Evolutionary conservation across 2,797 vertebrate species (phyloP).

Genomic region (Typhlichthys subterraneus): DNA sequence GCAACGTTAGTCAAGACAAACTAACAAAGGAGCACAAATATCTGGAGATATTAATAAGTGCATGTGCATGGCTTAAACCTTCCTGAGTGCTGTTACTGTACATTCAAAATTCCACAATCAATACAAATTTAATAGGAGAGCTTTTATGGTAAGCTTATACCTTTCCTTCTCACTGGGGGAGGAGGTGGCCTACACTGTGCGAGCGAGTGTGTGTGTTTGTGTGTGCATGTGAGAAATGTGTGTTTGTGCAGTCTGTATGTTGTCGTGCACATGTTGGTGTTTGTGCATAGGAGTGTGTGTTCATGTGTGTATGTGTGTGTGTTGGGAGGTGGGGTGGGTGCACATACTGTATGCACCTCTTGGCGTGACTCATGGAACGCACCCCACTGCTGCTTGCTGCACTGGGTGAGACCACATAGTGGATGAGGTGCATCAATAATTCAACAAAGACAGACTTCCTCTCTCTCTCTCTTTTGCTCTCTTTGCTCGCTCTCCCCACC

Average conservation of each 20-base stretch:
- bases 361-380: constrained; percentile 56
- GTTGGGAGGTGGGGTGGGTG: background rate
- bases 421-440: constrained; percentile 75
- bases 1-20: too few relatives aligned
- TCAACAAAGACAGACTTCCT: constrained; percentile 68
- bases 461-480: constrained; percentile 12
- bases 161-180: constrained; percentile 24
- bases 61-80: background rate
- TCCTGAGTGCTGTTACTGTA: constrained; percentile 38
- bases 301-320: constrained; percentile 7
- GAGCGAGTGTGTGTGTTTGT: constrained; percentile 6
- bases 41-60: too few relatives aligned
- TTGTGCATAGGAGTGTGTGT: constrained; percentile 5
- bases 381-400: constrained; percentile 46
- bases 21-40: too few relatives aligned
- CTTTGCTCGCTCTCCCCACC: constrained; percentile 6
- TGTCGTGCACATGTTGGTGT: constrained; percentile 8
- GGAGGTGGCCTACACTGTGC: background rate
- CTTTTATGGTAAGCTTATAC: constrained; percentile 54
- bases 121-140: constrained; percentile 56
- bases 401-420: constrained; percentile 58
- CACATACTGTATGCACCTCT: too few relatives aligned
- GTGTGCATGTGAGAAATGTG: constrained; percentile 5
- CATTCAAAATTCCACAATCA: constrained; percentile 47
- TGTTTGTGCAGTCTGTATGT: constrained; percentile 7